Evolutionary conservation across 2,113 vertebrate species (phyloP).

Genomic region (Condylura cristata): DNA sequence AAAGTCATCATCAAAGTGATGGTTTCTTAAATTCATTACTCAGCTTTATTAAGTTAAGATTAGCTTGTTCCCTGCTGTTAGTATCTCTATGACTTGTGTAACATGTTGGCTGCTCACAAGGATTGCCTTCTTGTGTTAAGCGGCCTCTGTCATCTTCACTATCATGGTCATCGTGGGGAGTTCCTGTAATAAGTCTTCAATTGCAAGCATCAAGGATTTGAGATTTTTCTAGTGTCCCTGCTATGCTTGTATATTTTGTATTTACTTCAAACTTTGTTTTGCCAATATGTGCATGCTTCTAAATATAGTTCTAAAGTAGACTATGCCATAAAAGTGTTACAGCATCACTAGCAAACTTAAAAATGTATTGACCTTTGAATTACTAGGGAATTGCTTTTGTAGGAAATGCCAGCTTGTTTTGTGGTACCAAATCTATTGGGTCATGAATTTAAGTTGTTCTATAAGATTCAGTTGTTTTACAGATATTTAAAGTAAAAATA

Average conservation of each 20-base stretch:
- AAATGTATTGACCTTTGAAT: neutral
- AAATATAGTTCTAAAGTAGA: neutral
- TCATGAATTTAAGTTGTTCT: neutral
- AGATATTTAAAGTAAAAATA: conserved; percentile 25
- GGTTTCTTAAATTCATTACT: neutral
- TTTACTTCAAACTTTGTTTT: neutral
- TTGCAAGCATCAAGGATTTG: neutral
- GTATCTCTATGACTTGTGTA: neutral
- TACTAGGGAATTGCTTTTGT: neutral
- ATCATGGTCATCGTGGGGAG: neutral
- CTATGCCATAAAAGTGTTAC: neutral
- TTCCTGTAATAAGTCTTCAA: neutral
- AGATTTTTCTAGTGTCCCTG: neutral
- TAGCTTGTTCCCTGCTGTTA: neutral
- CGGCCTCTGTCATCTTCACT: neutral
- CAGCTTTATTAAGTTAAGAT: neutral
- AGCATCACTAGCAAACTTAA: too few relatives aligned
- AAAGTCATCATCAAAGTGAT: neutral
- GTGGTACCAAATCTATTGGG: neutral
- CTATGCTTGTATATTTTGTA: neutral
- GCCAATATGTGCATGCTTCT: neutral
- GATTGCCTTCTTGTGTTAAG: neutral
- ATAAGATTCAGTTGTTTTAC: neutral
- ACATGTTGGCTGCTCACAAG: neutral
- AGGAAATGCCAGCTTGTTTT: neutral